phyloP scores from a whole-genome alignment of 2,113 vertebrate species.

The Periophthalmus modestus region DNA sequence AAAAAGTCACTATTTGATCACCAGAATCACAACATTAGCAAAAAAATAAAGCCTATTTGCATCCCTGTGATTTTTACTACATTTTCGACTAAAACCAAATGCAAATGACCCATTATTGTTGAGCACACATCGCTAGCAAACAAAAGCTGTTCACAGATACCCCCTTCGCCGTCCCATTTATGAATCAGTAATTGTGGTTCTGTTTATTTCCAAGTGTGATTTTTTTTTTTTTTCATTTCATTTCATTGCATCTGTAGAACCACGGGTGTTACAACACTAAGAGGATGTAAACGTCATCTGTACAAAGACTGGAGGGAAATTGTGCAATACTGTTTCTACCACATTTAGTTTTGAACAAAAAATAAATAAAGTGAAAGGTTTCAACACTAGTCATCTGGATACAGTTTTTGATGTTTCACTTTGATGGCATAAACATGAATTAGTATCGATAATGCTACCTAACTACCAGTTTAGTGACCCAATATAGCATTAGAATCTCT shows the following conservation, averaged over 20 bases:
- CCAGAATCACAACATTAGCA: neutral
- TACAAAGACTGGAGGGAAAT: neutral
- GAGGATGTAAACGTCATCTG: neutral
- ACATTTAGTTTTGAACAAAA: neutral
- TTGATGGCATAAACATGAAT: neutral
- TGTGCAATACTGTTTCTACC: neutral
- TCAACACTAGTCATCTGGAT: no score
- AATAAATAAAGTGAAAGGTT: no score
- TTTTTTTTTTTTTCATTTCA: neutral
- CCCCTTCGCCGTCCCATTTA: neutral
- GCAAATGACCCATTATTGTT: neutral
- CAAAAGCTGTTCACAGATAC: conserved; percentile 1
- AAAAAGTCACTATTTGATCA: neutral
- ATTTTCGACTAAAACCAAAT: neutral
- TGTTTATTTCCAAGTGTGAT: conserved; percentile 3
- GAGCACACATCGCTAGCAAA: neutral
- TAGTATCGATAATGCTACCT: neutral
- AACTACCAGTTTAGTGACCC: neutral
- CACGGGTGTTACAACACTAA: neutral
- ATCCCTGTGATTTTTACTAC: neutral
- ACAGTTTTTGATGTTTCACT: no score
- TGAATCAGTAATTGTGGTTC: neutral
- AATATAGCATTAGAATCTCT: neutral
- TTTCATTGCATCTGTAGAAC: conserved; percentile 1
- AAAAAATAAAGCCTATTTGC: neutral